These are phyloP conservation scores for Stenurella melanura DNA, from an alignment of 2,888 invertebrate species.

Conservation along the genomic window DNA sequence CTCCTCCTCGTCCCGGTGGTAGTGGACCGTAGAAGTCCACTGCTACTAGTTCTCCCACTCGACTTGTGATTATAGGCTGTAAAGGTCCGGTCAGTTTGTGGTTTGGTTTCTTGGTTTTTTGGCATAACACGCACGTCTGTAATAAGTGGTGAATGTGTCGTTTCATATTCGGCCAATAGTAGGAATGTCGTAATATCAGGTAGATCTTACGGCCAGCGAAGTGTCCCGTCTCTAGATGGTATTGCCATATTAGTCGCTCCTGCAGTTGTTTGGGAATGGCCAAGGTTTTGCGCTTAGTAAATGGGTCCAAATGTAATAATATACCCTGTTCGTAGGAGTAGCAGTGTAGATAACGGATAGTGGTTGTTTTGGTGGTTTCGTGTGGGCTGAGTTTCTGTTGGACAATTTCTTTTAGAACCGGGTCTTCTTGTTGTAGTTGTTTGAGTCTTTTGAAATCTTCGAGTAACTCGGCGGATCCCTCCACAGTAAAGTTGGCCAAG, in stretches of 20 bases:
- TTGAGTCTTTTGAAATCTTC: constrained; percentile 6
- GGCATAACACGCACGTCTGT: no score
- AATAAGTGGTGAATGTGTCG: not conserved
- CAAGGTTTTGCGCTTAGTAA: not conserved
- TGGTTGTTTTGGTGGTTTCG: not conserved
- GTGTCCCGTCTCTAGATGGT: not conserved
- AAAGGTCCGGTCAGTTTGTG: no score
- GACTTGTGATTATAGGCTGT: no score
- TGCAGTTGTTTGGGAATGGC: not conserved
- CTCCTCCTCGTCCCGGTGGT: no score
- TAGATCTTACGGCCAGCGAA: not conserved
- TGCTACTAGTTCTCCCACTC: no score
- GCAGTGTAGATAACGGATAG: not conserved
- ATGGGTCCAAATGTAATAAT: not conserved
- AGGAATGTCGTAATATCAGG: not conserved
- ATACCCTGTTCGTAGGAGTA: not conserved
- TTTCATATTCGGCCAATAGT: not conserved
- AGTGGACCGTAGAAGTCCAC: no score
- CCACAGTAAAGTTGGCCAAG: not conserved
- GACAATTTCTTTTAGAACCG: not conserved
- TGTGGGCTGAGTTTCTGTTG: not conserved
- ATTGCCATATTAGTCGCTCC: constrained; percentile 5
- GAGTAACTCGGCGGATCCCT: not conserved
- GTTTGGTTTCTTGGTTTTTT: no score
- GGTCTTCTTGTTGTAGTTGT: not conserved